Percentiles rank a stretch among this genome's conserved stretches.
Evolutionary conservation across 1,140 invertebrate genomes (phyloP).

Genomic region (Drosophila saltans): DNA sequence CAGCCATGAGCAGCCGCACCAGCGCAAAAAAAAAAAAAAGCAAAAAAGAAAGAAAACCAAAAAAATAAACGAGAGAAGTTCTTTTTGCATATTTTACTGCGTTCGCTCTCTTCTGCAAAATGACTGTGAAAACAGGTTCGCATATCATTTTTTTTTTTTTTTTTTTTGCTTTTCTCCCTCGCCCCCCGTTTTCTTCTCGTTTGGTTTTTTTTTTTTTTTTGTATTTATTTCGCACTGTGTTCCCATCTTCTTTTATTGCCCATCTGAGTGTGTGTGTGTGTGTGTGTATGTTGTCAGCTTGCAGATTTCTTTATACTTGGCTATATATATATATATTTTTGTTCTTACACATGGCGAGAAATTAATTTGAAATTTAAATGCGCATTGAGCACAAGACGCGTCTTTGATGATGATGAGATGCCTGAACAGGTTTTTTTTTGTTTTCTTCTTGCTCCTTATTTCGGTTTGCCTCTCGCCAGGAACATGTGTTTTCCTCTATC

Average conservation of each 20-base stretch:
- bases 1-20: conserved; percentile 69
- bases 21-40: conserved; percentile 30
- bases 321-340: conserved; percentile 29
- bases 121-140: conserved; percentile 77
- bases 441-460: background rate
- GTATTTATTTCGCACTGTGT: conserved; percentile 50
- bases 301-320: conserved; percentile 65
- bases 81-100: conserved; percentile 76
- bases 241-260: conserved; percentile 24
- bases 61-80: conserved; percentile 54
- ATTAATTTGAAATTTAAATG: conserved; percentile 83
- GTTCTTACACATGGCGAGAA: conserved; percentile 64
- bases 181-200: background rate
- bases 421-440: conserved; percentile 22
- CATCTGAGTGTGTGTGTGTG: conserved; percentile 11
- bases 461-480: conserved; percentile 15
- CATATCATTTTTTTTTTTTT: conserved; percentile 62
- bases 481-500: conserved; percentile 28
- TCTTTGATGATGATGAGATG: conserved; percentile 70
- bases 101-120: conserved; percentile 55
- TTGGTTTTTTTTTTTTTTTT: conserved; percentile 16
- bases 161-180: background rate
- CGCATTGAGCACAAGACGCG: conserved; percentile 53
- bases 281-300: conserved; percentile 56
- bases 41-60: conserved; percentile 42